A percentile compares a stretch with the other conserved stretches of the same genome.
These are phyloP conservation scores for Lycaena phlaeas DNA, from an alignment of 2,888 invertebrate species.

Conservation along the genomic window DNA sequence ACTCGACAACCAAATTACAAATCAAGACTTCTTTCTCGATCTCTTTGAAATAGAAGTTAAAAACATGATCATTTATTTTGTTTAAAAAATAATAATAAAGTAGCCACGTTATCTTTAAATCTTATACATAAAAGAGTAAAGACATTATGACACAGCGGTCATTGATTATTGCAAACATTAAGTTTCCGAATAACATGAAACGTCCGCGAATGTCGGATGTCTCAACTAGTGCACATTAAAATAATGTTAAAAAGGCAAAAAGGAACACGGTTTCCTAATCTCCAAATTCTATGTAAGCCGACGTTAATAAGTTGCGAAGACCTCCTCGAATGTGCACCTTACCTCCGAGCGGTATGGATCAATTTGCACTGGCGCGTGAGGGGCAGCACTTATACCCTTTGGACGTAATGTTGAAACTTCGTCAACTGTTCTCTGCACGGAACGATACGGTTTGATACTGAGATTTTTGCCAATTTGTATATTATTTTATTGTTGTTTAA, in stretches of 20 bases:
- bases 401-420: conserved; percentile 40
- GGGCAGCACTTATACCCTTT: conserved; percentile 7
- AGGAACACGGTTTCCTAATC: conserved; percentile 57
- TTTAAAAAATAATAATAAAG: too few relatives aligned
- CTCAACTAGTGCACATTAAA: conserved; percentile 22
- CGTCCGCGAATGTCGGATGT: conserved; percentile 1
- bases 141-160: too few relatives aligned
- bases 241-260: conserved; percentile 34
- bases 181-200: too few relatives aligned
- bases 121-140: too few relatives aligned
- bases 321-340: conserved; percentile 25
- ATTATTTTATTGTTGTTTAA: too few relatives aligned
- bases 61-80: too few relatives aligned
- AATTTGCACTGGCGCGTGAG: conserved; percentile 18
- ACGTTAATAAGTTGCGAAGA: conserved; percentile 57
- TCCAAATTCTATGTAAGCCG: conserved; percentile 58
- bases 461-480: too few relatives aligned
- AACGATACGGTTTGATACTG: conserved; percentile 9
- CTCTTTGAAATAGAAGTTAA: too few relatives aligned
- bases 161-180: too few relatives aligned
- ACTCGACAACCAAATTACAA: too few relatives aligned
- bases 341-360: conserved; percentile 14
- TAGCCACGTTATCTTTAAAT: too few relatives aligned
- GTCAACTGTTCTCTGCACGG: conserved; percentile 12
- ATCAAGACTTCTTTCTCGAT: too few relatives aligned